These are phyloP conservation scores for Nomada ruficornis DNA, from an alignment of 2,888 invertebrate genomes.

Conservation along the genomic window DNA sequence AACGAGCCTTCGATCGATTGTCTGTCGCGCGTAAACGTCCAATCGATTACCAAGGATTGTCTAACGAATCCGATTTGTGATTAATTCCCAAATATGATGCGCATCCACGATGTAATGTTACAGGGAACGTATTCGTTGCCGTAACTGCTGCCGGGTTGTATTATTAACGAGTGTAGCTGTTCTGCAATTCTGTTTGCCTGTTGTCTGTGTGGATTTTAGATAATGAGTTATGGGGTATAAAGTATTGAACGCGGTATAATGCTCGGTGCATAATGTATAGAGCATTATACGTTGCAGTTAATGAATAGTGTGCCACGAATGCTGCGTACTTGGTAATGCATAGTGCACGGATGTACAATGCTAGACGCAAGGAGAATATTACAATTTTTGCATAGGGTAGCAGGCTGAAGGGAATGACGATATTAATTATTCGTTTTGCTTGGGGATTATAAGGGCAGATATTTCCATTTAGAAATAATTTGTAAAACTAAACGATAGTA, in stretches of 20 bases:
- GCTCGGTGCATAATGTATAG: constrained; percentile 2
- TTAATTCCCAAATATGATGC: no score
- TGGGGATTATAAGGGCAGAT: background rate
- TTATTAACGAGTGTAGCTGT: background rate
- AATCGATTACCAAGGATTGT: constrained; percentile 22
- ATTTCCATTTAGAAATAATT: no score
- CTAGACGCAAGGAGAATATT: background rate
- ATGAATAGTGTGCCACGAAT: background rate
- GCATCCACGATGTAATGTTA: no score
- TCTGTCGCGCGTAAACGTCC: background rate
- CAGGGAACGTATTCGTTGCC: background rate
- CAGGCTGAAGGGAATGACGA: background rate
- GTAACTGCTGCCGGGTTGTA: no score
- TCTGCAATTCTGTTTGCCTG: background rate
- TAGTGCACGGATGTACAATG: background rate
- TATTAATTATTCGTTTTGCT: background rate
- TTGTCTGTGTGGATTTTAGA: background rate
- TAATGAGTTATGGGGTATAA: background rate
- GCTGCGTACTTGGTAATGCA: background rate
- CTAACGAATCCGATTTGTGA: background rate
- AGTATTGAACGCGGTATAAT: background rate
- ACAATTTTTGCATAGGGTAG: background rate
- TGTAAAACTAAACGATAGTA: no score
- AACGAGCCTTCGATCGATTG: constrained; percentile 24
- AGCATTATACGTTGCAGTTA: constrained; percentile 1